Evolutionary conservation across 1,140 invertebrate genomes (phyloP).

Genomic region (Bombus turneri): DNA sequence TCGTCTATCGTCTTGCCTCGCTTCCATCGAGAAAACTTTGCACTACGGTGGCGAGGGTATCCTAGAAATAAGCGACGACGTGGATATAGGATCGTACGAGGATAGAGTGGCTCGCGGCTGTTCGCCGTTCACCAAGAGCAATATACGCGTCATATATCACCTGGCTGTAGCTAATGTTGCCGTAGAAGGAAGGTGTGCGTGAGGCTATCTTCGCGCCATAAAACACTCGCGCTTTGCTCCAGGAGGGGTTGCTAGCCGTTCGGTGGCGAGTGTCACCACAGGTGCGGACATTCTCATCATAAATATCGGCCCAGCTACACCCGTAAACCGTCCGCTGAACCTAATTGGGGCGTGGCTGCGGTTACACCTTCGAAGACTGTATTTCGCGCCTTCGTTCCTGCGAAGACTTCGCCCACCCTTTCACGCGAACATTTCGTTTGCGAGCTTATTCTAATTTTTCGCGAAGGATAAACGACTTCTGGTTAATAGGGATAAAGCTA

Average conservation of each 20-base stretch:
- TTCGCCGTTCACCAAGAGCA: constrained; percentile 62
- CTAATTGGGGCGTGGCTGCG: constrained; percentile 80
- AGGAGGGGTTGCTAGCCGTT: constrained; percentile 68
- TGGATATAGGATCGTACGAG: constrained; percentile 61
- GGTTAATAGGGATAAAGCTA: neutral
- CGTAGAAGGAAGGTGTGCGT: constrained; percentile 73
- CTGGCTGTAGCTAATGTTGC: constrained; percentile 69
- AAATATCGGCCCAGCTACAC: constrained; percentile 74
- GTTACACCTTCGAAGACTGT: constrained; percentile 74
- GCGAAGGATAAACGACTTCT: too few species aligned
- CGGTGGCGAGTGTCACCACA: constrained; percentile 78
- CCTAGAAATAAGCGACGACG: constrained; percentile 59
- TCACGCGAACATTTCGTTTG: neutral
- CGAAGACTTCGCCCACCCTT: neutral
- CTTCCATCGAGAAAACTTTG: neutral
- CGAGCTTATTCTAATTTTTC: neutral
- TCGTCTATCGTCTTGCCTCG: neutral
- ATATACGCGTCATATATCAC: constrained; percentile 74
- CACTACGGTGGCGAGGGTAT: neutral
- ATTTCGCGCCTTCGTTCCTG: constrained; percentile 34
- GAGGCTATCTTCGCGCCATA: constrained; percentile 75
- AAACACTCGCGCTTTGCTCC: constrained; percentile 69
- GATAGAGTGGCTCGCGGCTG: constrained; percentile 63
- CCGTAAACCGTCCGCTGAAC: constrained; percentile 69
- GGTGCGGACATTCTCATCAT: constrained; percentile 82